Base-by-base conservation (phyloP, 2,797 vertebrate species). In the Danio kyathit region DNA sequence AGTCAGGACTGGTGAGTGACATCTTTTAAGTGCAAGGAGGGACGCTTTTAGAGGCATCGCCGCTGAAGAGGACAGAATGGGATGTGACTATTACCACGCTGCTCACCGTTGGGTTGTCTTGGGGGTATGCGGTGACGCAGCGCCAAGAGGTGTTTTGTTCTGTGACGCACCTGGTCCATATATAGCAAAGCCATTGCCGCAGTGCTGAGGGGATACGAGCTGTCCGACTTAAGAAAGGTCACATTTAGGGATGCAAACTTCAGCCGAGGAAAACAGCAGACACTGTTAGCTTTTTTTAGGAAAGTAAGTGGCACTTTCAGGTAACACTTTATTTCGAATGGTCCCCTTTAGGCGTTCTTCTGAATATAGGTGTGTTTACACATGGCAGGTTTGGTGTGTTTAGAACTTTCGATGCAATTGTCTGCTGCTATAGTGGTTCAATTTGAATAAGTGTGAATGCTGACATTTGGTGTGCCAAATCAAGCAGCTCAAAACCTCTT, bases 1-100 rank as follows among this genome's bases (percentile, higher is more conserved):
- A 86, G 44, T 82, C 72, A 74, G 66, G 66, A 14, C 21, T 54
- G 63, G 66, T 65, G 76, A 82, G 57, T 72, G 75, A 75, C 75
- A 72, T 72, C 59, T 44, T 60, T 75, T 70, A 79, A 77, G 70
- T 71, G 81, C 67, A 84, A 9, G 7, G 54, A 17, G 49, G 21
- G 40, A 51, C 71, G 54, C 46, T 75, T 82, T 70, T 76, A 74
- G 57, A 72, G 49, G 16, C 17, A 73, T 41, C 9, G 8, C 44
- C 7, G 13, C 73, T 57, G 49, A 61, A 73, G 43, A 70, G 48
- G 67, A 81, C 49, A 63, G 14, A 70, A 63, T 1, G 11, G 19
- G 46, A 12, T 49, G 49, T 10, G 73, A 44, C 49, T 65, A 29
- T n/a, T 40, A 21, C 54, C 17, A 71, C 48, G 57, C 6, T 10